Base-by-base conservation (phyloP, 2,797 vertebrate species). In the Brotula barbata region DNA sequence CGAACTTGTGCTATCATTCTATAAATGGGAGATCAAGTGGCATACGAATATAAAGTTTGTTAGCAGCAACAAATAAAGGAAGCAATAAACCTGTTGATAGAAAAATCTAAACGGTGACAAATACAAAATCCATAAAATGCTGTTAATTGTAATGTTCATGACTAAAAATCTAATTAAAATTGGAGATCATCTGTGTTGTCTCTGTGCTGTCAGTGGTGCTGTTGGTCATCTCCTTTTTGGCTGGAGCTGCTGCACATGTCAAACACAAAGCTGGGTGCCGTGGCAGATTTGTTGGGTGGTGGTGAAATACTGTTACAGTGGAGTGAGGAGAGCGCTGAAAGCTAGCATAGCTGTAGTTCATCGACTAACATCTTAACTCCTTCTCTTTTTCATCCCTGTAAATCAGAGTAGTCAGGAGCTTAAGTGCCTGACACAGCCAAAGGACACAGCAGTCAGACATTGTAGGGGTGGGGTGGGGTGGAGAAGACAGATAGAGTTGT, bases 401-500 rank as follows among this genome's bases (percentile, higher is more conserved):
- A 89, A 86, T 88, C 87, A 86, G 78, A 58, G 44, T 28, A 64
- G 83, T 77, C 80, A 62, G 79, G 64, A 73, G 77, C 78, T 84
- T 78, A 80, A 79, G 85, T 78, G 75, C 69, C 71, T 67, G 75
- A 85, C 64, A 49, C 76, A 65, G 83, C 66, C 65, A 55, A 68
- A 68, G 76, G 80, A 80, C 73, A 44, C 77, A 68, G 52, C 54
- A 64, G 73, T 82, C 76, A 81, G 65, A 78, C 64, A 50, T 46
- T 73, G 76, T 16, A 41, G 76, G 68, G 61, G 57, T 56, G 67
- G 56, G 13, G 36, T 13, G 23, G 3, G 23, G 20, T 6, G 20
- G 49, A 59, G 49, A 50, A 77, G 74, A 76, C 53, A 37, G 71
- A 61, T 48, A 40, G 64, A 76, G 58, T 73, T 76, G 56, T 80